phyloP scores from a whole-genome alignment of 2,888 invertebrate species.

The Drosophila setosimentum region DNA sequence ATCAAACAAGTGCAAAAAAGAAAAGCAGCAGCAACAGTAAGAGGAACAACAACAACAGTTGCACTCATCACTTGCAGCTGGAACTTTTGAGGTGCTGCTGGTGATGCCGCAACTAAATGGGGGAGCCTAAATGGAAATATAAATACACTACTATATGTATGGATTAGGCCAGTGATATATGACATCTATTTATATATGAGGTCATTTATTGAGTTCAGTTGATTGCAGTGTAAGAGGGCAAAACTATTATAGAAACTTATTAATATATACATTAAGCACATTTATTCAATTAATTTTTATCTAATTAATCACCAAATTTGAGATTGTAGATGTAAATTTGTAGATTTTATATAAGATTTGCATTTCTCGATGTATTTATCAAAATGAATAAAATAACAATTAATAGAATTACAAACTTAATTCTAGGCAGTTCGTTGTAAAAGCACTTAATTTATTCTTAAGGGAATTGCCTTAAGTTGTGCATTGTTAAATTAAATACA shows the following conservation, averaged over 20 bases:
- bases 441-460: neutral
- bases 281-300: neutral
- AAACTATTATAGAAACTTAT: neutral
- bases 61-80: conserved; percentile 50
- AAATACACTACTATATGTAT: conserved; percentile 38
- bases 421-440: neutral
- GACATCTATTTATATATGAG: neutral
- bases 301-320: neutral
- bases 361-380: neutral
- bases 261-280: neutral
- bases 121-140: neutral
- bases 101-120: conserved; percentile 18
- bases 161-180: neutral
- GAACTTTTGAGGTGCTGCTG: conserved; percentile 56
- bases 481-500: neutral
- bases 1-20: conserved; percentile 41
- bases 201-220: neutral
- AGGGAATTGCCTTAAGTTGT: neutral
- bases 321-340: neutral
- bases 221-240: neutral
- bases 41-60: conserved; percentile 45
- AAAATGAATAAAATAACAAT: neutral
- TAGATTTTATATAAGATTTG: neutral
- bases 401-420: neutral
- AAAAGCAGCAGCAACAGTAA: conserved; percentile 19